These are phyloP conservation scores for Bugulina stolonifera DNA, from an alignment of 2,888 invertebrate genomes.

Conservation along the genomic window DNA sequence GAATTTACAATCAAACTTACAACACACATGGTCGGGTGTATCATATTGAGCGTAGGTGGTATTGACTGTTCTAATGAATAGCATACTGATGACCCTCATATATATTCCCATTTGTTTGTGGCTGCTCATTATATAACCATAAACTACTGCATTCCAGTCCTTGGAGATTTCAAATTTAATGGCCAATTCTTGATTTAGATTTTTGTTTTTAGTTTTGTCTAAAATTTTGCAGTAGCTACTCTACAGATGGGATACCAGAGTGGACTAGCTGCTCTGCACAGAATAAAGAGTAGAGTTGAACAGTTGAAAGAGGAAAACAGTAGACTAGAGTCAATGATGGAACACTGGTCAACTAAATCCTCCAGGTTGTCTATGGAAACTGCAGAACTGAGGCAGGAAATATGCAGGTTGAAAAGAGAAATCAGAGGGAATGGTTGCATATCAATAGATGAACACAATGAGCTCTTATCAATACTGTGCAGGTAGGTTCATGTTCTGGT, in stretches of 20 bases:
- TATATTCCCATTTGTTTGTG: too few species aligned
- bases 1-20: too few species aligned
- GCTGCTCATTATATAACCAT: too few species aligned
- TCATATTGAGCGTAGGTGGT: too few species aligned
- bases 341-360: background rate
- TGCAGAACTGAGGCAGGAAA: background rate
- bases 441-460: slow-evolving; percentile 14
- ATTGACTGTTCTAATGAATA: too few species aligned
- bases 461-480: background rate
- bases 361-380: background rate
- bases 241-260: background rate
- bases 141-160: too few species aligned
- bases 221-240: slow-evolving; percentile 11
- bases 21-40: too few species aligned
- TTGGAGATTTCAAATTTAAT: too few species aligned
- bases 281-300: background rate
- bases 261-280: background rate
- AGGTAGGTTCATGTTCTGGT: background rate
- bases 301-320: background rate
- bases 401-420: background rate
- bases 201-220: too few species aligned
- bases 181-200: too few species aligned
- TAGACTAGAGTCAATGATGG: background rate
- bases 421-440: background rate
- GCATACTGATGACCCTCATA: too few species aligned